These are phyloP conservation scores for Abrostola tripartita DNA, from an alignment of 2,888 invertebrate species.

Conservation along the genomic window DNA sequence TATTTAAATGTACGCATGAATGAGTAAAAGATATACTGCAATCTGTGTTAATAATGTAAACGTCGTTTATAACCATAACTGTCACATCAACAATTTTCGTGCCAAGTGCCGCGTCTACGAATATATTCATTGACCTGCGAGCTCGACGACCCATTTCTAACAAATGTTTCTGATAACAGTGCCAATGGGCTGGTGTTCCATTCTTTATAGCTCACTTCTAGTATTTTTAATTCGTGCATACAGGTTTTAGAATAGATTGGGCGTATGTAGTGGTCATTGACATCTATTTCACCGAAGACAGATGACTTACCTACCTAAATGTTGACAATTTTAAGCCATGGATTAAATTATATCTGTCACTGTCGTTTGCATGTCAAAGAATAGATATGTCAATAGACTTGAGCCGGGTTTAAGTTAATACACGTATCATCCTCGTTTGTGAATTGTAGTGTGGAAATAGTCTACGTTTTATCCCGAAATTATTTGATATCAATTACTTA, in stretches of 20 bases:
- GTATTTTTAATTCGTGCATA: slow-evolving; percentile 23
- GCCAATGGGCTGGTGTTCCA: slow-evolving; percentile 27
- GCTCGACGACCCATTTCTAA: slow-evolving; percentile 48
- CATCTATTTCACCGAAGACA: too few relatives aligned
- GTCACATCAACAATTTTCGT: neutral
- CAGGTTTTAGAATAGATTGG: neutral
- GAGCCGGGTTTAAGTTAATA: too few relatives aligned
- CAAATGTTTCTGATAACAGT: slow-evolving; percentile 47
- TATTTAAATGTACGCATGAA: neutral
- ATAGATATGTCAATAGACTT: too few relatives aligned
- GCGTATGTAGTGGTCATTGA: too few relatives aligned
- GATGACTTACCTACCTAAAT: too few relatives aligned
- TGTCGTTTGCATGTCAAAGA: too few relatives aligned
- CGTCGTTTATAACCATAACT: neutral
- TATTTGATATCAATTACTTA: too few relatives aligned
- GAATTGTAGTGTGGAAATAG: too few relatives aligned
- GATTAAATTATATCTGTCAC: too few relatives aligned
- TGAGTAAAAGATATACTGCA: neutral
- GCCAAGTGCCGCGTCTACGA: slow-evolving; percentile 37
- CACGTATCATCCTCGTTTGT: too few relatives aligned
- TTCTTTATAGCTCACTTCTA: slow-evolving; percentile 18
- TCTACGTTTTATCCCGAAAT: too few relatives aligned
- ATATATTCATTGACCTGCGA: slow-evolving; percentile 35
- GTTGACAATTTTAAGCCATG: too few relatives aligned
- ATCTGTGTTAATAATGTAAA: neutral